Conservation (phyloP, 1,140 invertebrate genomes). For the Acromyrmex charruanus region DNA sequence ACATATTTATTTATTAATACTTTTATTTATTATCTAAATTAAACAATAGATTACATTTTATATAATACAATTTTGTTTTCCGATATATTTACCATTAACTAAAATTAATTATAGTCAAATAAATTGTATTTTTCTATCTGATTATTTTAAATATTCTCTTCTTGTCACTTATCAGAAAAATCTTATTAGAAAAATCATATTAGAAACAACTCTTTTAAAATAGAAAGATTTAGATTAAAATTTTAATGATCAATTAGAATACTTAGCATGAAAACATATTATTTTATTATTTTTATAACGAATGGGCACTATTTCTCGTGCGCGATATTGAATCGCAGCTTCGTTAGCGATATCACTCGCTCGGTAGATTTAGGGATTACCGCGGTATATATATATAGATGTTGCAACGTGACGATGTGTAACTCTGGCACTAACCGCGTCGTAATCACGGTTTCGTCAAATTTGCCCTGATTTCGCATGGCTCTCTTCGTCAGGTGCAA, state of each 20-base stretch:
- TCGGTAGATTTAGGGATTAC: slow-evolving; percentile 38
- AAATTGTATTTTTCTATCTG: background rate
- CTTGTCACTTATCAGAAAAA: background rate
- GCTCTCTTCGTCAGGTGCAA: slow-evolving; percentile 32
- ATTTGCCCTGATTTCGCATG: slow-evolving; percentile 54
- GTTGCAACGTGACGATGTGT: slow-evolving; percentile 56
- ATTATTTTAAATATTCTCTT: background rate
- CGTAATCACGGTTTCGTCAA: slow-evolving; percentile 59
- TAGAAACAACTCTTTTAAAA: background rate
- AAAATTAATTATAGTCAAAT: background rate
- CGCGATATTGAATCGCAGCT: slow-evolving; percentile 34
- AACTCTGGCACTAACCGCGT: slow-evolving; percentile 48
- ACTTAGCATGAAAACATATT: too few relatives aligned
- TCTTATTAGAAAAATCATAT: background rate
- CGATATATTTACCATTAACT: background rate
- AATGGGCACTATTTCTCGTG: background rate
- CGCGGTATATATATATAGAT: slow-evolving; percentile 15
- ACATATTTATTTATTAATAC: slow-evolving; percentile 5
- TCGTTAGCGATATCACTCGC: slow-evolving; percentile 50
- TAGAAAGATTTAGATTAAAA: background rate
- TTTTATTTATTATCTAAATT: background rate
- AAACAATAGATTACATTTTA: slow-evolving; percentile 8
- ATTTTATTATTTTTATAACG: background rate
- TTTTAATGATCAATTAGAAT: background rate
- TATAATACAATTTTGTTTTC: background rate